Base-by-base conservation (phyloP, 2,113 vertebrate species). In the Xenopus borealis region DNA sequence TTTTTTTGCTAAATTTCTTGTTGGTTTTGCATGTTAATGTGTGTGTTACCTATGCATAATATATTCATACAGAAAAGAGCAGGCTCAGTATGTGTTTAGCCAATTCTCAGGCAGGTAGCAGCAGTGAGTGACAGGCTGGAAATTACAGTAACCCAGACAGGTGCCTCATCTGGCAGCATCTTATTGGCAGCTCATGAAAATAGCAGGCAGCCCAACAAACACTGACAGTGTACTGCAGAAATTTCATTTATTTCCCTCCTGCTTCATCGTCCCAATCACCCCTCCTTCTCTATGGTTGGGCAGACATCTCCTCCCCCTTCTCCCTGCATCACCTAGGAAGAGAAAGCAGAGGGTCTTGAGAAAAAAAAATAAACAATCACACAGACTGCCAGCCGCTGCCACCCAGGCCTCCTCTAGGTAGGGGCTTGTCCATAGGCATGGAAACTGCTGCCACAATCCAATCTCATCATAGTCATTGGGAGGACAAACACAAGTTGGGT, bases 391-490 rank as follows among this genome's bases (percentile, higher is more conserved):
- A 69, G 65, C 16, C 65, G 19, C 46, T 55, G 59, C 57, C 67
- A 76, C n/a, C 23, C 44, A 10, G 33, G n/a, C 19, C 62, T 30
- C 46, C 40, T 59, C n/a, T 45, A 12, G 20, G 14, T 27, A 33
- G 14, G 23, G 44, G 66, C 45, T 53, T 79, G 52, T 66, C 81
- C 72, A 69, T 71, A 52, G 80, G 66, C 66, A 83, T 57, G 72
- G 71, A 72, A 62, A 69, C 69, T 62, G 64, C 64, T 78, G 46
- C 46, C 78, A 80, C 44, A 55, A 50, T 62, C 71, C 62, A 18
- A 50, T 20, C 44, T 9, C 63, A 45, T 4, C 10, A 10, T 50
- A 40, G 33, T 40, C 33, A 40, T 40, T 40, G 33, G 5, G 6
- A 40, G 33, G 33, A 40, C 33, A 40, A 33, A 63, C 30, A 20